Conservation (phyloP, 1,140 invertebrate genomes). For the Zeugodacus cucurbitae region DNA sequence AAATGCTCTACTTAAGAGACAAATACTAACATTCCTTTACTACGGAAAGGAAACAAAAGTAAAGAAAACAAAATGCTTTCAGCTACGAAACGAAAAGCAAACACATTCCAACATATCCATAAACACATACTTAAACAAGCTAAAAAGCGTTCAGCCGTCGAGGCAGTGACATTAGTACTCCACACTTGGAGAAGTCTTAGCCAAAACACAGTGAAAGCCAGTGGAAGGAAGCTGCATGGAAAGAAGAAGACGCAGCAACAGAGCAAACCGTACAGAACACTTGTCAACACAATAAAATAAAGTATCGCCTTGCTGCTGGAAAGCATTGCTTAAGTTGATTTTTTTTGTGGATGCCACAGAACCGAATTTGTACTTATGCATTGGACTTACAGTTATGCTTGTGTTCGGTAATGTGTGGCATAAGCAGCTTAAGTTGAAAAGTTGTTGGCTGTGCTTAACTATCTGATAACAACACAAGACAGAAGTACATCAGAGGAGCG, state of each 20-base stretch:
- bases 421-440: slow-evolving; percentile 37
- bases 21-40: not conserved
- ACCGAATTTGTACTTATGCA: not conserved
- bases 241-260: not conserved
- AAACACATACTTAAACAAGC: not conserved
- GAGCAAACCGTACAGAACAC: not conserved
- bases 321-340: not conserved
- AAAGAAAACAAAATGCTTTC: not conserved
- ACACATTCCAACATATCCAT: not conserved
- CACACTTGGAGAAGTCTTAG: not conserved
- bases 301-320: not conserved
- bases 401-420: too few species aligned
- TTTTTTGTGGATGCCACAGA: not conserved
- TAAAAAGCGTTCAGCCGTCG: not conserved
- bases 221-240: not conserved
- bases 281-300: slow-evolving; percentile 35
- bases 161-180: not conserved
- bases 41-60: not conserved
- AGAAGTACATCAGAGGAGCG: not conserved
- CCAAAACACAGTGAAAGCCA: not conserved
- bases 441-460: slow-evolving; percentile 25
- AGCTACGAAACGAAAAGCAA: not conserved
- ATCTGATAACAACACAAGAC: not conserved
- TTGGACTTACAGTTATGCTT: too few species aligned
- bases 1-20: not conserved